A percentile compares a stretch with the other conserved stretches of the same genome.
Evolutionary conservation across 1,140 invertebrate species (phyloP).

Genomic region (Drosophila elegans): DNA sequence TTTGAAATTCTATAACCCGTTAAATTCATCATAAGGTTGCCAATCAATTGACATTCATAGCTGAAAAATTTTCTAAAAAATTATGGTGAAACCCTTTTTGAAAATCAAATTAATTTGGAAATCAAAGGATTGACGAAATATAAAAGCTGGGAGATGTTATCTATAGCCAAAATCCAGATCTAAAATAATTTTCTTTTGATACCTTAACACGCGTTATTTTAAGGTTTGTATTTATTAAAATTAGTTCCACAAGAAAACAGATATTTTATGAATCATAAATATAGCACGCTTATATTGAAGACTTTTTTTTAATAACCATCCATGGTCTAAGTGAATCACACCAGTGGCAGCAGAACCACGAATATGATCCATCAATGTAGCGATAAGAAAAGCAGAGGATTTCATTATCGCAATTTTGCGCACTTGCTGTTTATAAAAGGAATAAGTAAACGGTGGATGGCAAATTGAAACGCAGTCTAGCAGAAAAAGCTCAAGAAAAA

Average conservation of each 20-base stretch:
- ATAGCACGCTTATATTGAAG: background rate
- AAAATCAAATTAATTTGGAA: too few species aligned
- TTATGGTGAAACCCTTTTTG: too few species aligned
- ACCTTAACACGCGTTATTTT: too few species aligned
- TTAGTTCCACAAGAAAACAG: background rate
- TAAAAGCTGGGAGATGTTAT: too few species aligned
- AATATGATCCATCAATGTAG: slow-evolving; percentile 3
- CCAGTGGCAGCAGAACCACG: background rate
- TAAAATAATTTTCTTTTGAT: too few species aligned
- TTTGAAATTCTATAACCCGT: too few species aligned
- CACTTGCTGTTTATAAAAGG: background rate
- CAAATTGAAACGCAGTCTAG: slow-evolving; percentile 5
- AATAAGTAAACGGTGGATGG: slow-evolving; percentile 10
- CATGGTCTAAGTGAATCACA: slow-evolving; percentile 4
- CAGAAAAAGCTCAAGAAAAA: background rate
- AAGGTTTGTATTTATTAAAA: background rate
- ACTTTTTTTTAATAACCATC: too few species aligned
- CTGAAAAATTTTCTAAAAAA: too few species aligned
- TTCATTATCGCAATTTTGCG: slow-evolving; percentile 1
- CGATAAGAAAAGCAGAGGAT: slow-evolving; percentile 7
- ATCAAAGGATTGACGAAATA: too few species aligned
- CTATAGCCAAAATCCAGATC: too few species aligned
- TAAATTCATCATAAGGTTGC: too few species aligned
- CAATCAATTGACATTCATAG: too few species aligned
- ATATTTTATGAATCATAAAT: background rate